phyloP scores from a whole-genome alignment of 2,888 invertebrate genomes.

The Galeopsomyia nigrocyanea region DNA sequence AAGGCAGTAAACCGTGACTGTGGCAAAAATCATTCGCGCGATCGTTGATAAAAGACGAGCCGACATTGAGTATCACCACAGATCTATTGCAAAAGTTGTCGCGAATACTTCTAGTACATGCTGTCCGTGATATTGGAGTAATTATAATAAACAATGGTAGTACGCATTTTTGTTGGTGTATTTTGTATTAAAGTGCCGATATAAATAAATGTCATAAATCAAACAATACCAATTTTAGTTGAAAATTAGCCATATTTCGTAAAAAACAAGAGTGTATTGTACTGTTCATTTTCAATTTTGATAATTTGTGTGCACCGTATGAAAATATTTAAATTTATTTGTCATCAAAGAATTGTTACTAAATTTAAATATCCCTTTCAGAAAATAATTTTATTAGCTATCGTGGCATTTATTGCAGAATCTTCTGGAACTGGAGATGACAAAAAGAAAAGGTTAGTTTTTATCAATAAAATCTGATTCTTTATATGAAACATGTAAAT shows the following conservation, averaged over 20 bases:
- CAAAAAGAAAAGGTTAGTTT: slow-evolving; percentile 16
- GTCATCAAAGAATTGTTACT: neutral
- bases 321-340: neutral
- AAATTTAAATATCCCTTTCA: slow-evolving; percentile 45
- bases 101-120: slow-evolving; percentile 9
- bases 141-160: neutral
- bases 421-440: slow-evolving; percentile 38
- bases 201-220: no score
- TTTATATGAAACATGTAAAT: neutral
- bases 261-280: no score
- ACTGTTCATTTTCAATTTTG: no score
- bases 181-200: no score
- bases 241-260: no score
- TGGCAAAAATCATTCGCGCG: slow-evolving; percentile 9
- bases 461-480: neutral
- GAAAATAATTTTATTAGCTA: slow-evolving; percentile 49
- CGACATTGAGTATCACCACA: neutral
- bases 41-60: slow-evolving; percentile 31
- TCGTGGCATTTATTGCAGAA: slow-evolving; percentile 51
- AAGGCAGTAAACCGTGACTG: slow-evolving; percentile 12
- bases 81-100: slow-evolving; percentile 15
- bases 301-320: neutral
- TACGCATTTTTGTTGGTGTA: no score
- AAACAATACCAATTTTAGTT: no score
- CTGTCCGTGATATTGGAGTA: neutral